A percentile compares a stretch with the other conserved stretches of the same genome.
phyloP scores from a whole-genome alignment of 2,888 invertebrate genomes.

The Luperina nickerlii region DNA sequence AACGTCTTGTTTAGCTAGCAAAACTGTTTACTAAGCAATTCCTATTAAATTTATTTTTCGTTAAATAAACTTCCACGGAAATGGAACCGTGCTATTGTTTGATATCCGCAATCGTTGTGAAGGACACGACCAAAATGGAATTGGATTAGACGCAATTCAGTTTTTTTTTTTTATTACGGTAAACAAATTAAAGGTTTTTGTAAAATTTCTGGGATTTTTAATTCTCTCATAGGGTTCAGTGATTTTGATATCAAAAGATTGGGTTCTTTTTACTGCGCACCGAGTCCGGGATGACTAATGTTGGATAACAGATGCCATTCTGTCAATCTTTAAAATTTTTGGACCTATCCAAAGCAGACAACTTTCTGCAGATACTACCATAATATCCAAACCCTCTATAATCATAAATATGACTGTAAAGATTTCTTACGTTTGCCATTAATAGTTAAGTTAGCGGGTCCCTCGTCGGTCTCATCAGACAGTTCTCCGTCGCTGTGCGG shows the following conservation, averaged over 20 bases:
- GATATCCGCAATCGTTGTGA: slow-evolving; percentile 33
- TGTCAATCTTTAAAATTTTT: not conserved
- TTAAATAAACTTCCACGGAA: slow-evolving; percentile 22
- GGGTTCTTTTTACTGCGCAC: not conserved
- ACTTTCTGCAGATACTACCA: not conserved
- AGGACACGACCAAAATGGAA: slow-evolving; percentile 50
- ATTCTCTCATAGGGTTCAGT: not conserved
- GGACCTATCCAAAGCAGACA: not conserved
- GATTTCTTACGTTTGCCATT: slow-evolving; percentile 81
- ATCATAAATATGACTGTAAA: not conserved
- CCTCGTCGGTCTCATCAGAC: slow-evolving; percentile 83
- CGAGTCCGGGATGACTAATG: not conserved
- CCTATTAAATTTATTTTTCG: slow-evolving; percentile 19
- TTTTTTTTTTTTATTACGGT: slow-evolving; percentile 24
- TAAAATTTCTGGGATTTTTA: not conserved
- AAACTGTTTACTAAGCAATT: slow-evolving; percentile 49
- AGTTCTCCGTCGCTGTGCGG: slow-evolving; percentile 89
- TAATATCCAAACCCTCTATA: not conserved
- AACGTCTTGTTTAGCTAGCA: slow-evolving; percentile 34
- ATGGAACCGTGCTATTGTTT: slow-evolving; percentile 38
- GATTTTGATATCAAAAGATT: not conserved
- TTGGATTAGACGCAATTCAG: slow-evolving; percentile 26
- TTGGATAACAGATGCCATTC: not conserved
- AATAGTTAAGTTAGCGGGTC: slow-evolving; percentile 78
- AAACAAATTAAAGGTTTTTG: slow-evolving; percentile 23